Conservation (phyloP, 2,888 invertebrate species). For the Acanthacorydalis orientalis region DNA sequence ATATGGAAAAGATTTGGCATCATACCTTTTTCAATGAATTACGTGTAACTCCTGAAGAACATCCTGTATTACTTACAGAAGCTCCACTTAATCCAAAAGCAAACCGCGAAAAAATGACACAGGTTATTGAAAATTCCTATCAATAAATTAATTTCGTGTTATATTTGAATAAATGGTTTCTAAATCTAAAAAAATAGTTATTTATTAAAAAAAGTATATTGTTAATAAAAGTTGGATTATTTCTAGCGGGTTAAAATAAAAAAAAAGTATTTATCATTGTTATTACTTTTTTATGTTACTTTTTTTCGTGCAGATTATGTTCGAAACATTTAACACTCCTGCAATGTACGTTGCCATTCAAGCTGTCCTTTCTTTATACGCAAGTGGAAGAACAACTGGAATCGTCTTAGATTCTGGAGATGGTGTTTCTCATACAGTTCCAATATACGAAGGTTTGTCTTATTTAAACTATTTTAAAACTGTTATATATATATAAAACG, state of each 20-base stretch:
- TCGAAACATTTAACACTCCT: constrained; percentile 83
- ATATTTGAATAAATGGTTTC: no score
- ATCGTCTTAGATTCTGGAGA: constrained; percentile 91
- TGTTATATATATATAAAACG: no score
- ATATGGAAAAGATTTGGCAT: constrained; percentile 99
- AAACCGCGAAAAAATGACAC: constrained; percentile 76
- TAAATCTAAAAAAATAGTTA: neutral
- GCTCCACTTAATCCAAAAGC: constrained; percentile 80
- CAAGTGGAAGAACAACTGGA: constrained; percentile 92
- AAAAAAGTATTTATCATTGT: neutral
- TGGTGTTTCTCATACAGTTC: constrained; percentile 90
- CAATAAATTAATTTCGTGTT: neutral
- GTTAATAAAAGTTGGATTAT: no score
- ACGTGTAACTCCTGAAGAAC: constrained; percentile 86
- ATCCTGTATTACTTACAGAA: constrained; percentile 75
- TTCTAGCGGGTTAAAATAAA: no score
- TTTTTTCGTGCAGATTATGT: constrained; percentile 54
- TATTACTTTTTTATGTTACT: neutral
- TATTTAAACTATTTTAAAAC: neutral
- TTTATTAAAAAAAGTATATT: neutral
- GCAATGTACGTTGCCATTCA: constrained; percentile 93
- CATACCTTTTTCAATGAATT: constrained; percentile 98
- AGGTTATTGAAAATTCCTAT: neutral
- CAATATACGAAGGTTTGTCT: constrained; percentile 69
- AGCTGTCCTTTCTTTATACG: constrained; percentile 82